Evolutionary conservation across 2,113 vertebrate genomes (phyloP).

Genomic region (Corythaixoides concolor): DNA sequence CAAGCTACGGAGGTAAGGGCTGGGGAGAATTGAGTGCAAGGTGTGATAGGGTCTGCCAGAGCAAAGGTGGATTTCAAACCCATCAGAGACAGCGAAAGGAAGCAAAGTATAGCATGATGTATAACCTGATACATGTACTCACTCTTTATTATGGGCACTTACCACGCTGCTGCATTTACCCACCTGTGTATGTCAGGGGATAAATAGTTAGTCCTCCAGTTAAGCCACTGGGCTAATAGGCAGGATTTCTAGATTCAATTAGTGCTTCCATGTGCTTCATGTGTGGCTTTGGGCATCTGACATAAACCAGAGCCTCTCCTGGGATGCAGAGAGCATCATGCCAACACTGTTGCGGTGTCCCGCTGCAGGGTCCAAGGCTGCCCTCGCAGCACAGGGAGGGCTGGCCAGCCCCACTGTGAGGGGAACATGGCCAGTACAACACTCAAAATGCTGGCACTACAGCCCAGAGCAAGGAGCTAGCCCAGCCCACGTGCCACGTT

Average conservation of each 20-base stretch:
- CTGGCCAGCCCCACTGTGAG: fast-evolving
- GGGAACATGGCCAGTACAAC: fast-evolving
- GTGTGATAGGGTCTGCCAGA: neutral
- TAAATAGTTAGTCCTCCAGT: neutral
- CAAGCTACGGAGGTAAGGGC: neutral
- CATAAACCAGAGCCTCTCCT: neutral
- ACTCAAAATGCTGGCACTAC: neutral
- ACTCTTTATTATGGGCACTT: fast-evolving
- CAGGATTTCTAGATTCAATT: neutral
- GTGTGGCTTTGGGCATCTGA: neutral
- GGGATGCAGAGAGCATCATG: neutral
- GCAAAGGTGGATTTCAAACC: neutral
- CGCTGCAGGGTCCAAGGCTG: neutral
- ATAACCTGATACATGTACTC: fast-evolving
- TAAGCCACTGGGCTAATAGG: neutral
- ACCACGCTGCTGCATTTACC: neutral
- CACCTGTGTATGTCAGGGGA: neutral
- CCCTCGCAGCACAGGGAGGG: too few relatives aligned
- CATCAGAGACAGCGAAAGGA: neutral
- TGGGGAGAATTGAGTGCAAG: neutral
- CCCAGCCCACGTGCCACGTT: fast-evolving
- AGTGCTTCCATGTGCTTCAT: neutral
- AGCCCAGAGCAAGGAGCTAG: neutral
- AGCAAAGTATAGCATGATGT: neutral
- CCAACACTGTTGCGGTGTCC: fast-evolving